A percentile compares a stretch with the other conserved stretches of the same genome.
These are phyloP conservation scores for Amazona guildingii DNA, from an alignment of 2,113 vertebrate genomes.

Conservation along the genomic window DNA sequence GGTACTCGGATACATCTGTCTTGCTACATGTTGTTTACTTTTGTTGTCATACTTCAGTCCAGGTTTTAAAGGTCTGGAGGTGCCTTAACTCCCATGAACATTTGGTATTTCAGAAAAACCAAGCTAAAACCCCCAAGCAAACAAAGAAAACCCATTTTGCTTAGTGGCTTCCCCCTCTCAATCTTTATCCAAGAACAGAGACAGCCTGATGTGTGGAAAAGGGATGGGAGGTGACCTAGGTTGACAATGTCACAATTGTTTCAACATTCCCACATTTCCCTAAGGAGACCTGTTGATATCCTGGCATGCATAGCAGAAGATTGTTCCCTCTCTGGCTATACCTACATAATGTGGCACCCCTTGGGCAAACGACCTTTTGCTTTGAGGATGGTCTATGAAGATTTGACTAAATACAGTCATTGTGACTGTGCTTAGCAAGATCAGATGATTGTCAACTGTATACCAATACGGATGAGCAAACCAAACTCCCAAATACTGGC, in stretches of 20 bases:
- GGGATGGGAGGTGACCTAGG: not conserved
- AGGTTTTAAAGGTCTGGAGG: not conserved
- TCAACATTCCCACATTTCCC: not conserved
- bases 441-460: not conserved
- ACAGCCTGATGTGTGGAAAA: not conserved
- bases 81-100: not conserved
- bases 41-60: not conserved
- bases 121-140: not conserved
- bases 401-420: not conserved
- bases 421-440: not conserved
- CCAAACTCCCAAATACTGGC: not conserved
- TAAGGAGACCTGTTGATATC: not conserved
- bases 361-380: not conserved
- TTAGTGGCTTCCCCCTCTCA: not conserved
- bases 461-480: not conserved
- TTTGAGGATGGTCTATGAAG: not conserved
- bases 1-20: not conserved
- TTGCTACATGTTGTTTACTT: not conserved
- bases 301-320: not conserved
- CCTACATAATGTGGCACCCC: accelerated
- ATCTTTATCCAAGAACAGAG: not conserved
- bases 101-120: not conserved
- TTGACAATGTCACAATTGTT: not conserved
- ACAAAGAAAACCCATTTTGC: not conserved
- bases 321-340: not conserved